Conservation (phyloP, 2,113 vertebrate species). For the Greenwoodochromis staneri region DNA sequence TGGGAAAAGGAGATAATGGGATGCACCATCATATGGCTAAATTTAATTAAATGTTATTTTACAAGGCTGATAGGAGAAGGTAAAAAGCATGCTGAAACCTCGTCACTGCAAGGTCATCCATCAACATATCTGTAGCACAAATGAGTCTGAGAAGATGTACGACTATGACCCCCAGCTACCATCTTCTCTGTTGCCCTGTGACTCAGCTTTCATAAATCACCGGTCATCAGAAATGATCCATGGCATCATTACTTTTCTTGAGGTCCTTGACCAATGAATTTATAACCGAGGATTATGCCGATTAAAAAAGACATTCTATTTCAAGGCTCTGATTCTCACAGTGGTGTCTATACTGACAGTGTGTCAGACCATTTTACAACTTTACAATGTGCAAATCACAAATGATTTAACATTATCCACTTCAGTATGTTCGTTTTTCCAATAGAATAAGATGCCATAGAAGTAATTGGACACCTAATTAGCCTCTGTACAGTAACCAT, state of each 20-base stretch:
- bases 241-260: neutral
- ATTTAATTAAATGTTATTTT: neutral
- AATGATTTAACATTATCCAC: neutral
- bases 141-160: neutral
- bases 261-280: neutral
- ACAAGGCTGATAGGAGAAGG: neutral
- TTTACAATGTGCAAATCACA: neutral
- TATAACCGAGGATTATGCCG: neutral
- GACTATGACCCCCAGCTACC: neutral
- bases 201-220: neutral
- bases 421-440: neutral
- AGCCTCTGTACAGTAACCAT: neutral
- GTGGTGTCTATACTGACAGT: neutral
- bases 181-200: neutral
- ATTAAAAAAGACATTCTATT: neutral
- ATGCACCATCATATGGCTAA: neutral
- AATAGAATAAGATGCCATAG: neutral
- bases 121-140: constrained; percentile 9
- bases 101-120: neutral
- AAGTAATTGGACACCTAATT: neutral
- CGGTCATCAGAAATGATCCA: neutral
- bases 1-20: neutral
- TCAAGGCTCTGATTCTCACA: neutral
- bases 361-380: neutral
- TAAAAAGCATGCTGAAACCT: neutral